Evolutionary conservation across 2,888 invertebrate species (phyloP).

Genomic region (Drosophila rubida): DNA sequence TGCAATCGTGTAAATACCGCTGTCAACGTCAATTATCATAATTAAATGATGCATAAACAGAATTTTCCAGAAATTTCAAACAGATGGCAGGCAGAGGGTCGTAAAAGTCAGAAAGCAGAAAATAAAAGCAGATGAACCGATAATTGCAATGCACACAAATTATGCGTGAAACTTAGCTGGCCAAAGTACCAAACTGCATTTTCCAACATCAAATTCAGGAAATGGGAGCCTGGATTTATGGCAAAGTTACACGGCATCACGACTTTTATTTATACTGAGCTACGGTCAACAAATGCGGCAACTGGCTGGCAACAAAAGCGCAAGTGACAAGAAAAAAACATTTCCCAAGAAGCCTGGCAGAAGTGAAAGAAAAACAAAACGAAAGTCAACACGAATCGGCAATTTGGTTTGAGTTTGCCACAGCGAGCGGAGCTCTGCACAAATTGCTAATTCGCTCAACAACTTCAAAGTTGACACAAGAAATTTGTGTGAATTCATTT

Average conservation of each 20-base stretch:
- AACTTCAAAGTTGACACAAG: conserved; percentile 67
- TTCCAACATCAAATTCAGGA: neutral
- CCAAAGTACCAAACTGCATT: conserved; percentile 1
- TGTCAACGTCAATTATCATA: conserved; percentile 42
- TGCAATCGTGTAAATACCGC: conserved; percentile 15
- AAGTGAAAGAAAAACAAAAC: conserved; percentile 26
- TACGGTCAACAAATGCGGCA: conserved; percentile 45
- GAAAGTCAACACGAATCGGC: conserved; percentile 69
- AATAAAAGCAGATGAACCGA: conserved; percentile 56
- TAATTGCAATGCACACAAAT: conserved; percentile 59
- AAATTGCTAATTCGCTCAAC: conserved; percentile 67
- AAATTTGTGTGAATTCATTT: conserved; percentile 68
- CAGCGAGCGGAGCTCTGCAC: conserved; percentile 48
- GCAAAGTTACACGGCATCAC: neutral
- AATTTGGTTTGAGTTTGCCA: conserved; percentile 62
- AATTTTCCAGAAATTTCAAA: conserved; percentile 17
- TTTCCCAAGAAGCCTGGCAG: conserved; percentile 14
- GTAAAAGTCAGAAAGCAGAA: conserved; percentile 4
- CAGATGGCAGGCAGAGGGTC: conserved; percentile 2
- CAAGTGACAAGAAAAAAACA: conserved; percentile 19
- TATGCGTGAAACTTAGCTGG: conserved; percentile 29
- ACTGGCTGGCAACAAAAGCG: conserved; percentile 28
- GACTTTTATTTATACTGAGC: conserved; percentile 30
- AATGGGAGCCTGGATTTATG: neutral
- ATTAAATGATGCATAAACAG: conserved; percentile 31